Percentiles rank a stretch among this genome's conserved stretches.
Evolutionary conservation across 1,140 invertebrate genomes (phyloP).

Genomic region (Dryas iulia): DNA sequence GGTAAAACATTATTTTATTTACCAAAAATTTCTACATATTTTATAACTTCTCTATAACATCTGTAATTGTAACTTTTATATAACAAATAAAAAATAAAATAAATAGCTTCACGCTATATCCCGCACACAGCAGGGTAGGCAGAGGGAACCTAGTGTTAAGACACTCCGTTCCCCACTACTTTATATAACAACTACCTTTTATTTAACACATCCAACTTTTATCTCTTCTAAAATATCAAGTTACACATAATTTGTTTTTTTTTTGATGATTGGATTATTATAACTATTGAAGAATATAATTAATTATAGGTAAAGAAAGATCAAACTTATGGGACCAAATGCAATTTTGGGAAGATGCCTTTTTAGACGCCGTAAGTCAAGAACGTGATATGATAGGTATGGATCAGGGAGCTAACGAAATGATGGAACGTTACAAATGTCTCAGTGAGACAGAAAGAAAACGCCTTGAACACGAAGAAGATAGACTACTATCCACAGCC

Average conservation of each 20-base stretch:
- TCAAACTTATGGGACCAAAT: conserved; percentile 99
- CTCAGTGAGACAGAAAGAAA: conserved; percentile 97
- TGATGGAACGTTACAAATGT: conserved; percentile 99
- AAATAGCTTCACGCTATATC: too few species aligned
- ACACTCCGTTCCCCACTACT: too few species aligned
- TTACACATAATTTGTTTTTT: too few species aligned
- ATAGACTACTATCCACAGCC: conserved; percentile 96
- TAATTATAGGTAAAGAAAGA: conserved; percentile 79
- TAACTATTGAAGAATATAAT: background rate
- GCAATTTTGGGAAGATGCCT: conserved; percentile 99
- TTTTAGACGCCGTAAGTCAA: conserved; percentile 98
- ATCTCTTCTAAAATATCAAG: too few species aligned
- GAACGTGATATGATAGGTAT: conserved; percentile 99
- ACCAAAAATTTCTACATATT: too few species aligned
- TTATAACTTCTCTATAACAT: too few species aligned
- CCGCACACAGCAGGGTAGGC: too few species aligned
- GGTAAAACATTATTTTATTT: conserved; percentile 68
- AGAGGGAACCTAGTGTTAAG: too few species aligned
- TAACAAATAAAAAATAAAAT: too few species aligned
- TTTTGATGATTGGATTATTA: background rate
- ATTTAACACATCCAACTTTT: too few species aligned
- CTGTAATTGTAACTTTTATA: too few species aligned
- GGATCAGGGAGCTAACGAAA: conserved; percentile 99
- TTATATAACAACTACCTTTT: too few species aligned
- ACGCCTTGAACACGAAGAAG: conserved; percentile 98